phyloP scores from a whole-genome alignment of 1,140 invertebrate genomes.

The Pinna nobilis region DNA sequence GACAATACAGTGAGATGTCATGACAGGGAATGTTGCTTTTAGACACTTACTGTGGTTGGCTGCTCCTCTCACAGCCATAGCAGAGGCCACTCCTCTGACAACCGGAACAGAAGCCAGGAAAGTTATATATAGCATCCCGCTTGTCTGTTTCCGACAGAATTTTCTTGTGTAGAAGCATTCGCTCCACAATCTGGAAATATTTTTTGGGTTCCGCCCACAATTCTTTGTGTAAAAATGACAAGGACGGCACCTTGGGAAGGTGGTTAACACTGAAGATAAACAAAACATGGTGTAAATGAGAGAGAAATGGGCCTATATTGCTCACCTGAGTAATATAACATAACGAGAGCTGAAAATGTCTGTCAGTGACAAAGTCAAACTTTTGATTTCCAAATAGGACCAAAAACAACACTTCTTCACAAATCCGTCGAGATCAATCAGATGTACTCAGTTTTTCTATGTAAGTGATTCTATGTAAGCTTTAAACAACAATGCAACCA shows the following conservation, averaged over 20 bases:
- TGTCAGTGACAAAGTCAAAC: too few species aligned
- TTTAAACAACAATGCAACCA: too few species aligned
- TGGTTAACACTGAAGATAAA: slow-evolving; percentile 43
- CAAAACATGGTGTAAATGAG: too few species aligned
- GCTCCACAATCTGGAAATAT: slow-evolving; percentile 53
- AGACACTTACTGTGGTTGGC: slow-evolving; percentile 59
- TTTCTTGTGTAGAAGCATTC: slow-evolving; percentile 50
- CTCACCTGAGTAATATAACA: too few species aligned
- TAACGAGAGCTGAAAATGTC: too few species aligned
- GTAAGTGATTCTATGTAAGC: too few species aligned
- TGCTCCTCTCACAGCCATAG: slow-evolving; percentile 56
- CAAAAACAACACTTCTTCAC: too few species aligned
- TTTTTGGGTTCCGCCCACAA: slow-evolving; percentile 43
- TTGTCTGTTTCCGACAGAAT: slow-evolving; percentile 41
- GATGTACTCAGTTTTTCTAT: too few species aligned
- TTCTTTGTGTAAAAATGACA: slow-evolving; percentile 56
- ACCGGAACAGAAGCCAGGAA: slow-evolving; percentile 57
- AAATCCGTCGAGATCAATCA: too few species aligned
- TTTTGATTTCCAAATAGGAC: too few species aligned
- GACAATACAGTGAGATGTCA: neutral
- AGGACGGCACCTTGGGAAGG: slow-evolving; percentile 46
- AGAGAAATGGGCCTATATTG: too few species aligned
- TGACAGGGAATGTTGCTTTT: neutral
- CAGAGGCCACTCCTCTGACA: slow-evolving; percentile 52
- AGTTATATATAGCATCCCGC: slow-evolving; percentile 43